Evolutionary conservation across 1,140 invertebrate species (phyloP).

Genomic region (Nasonia vitripennis): DNA sequence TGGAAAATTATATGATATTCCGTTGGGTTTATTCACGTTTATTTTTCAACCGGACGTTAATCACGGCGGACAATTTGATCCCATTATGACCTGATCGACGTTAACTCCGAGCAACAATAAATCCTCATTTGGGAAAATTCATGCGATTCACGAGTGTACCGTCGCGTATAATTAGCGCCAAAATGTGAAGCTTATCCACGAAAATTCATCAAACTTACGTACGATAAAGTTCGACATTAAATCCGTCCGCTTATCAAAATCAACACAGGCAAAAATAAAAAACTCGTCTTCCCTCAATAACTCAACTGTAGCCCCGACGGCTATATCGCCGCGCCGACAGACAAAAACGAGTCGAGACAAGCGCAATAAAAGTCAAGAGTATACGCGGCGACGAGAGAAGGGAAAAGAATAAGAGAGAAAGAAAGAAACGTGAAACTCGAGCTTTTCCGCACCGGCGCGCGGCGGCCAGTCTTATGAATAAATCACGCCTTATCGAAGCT

Average conservation of each 20-base stretch:
- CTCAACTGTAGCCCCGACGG: background rate
- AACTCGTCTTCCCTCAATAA: no score
- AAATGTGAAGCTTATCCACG: no score
- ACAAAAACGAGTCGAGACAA: conserved; percentile 17
- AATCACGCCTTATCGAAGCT: conserved; percentile 41
- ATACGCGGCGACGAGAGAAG: background rate
- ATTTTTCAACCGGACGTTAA: background rate
- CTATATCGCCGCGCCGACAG: background rate
- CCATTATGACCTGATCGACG: background rate
- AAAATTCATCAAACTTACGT: no score
- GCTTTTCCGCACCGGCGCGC: background rate
- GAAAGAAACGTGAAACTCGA: background rate
- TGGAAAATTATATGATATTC: no score
- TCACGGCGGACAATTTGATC: no score
- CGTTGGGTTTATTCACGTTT: background rate
- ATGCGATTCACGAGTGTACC: background rate
- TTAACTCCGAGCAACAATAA: background rate
- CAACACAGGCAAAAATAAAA: no score
- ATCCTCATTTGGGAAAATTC: background rate
- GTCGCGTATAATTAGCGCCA: background rate
- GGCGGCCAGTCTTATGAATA: conserved; percentile 23
- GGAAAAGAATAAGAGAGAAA: background rate
- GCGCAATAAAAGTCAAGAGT: conserved; percentile 16
- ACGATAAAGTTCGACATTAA: no score
- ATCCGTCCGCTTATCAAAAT: no score